Percentiles rank a stretch among this genome's conserved stretches.
Conservation (phyloP, 2,113 vertebrate species). For the Pachyramphus minor region DNA sequence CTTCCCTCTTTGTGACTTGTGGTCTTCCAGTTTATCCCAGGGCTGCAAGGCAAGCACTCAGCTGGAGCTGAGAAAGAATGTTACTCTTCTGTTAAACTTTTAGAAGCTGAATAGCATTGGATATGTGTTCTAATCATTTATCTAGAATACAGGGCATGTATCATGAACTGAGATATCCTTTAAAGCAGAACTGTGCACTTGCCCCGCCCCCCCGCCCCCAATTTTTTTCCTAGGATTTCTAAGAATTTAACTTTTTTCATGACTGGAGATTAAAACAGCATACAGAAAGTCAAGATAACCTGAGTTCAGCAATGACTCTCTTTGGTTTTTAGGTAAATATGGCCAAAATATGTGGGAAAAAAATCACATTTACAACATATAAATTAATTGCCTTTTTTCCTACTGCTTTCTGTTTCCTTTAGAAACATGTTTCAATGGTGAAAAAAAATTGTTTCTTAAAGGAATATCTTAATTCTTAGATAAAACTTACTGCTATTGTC, state of each 20-base stretch:
- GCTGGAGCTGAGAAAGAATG: background rate
- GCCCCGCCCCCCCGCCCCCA: no score
- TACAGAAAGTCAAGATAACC: background rate
- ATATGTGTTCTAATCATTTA: background rate
- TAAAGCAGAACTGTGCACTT: background rate
- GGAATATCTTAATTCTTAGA: background rate
- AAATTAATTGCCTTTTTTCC: background rate
- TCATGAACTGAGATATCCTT: background rate
- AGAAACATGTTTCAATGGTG: background rate
- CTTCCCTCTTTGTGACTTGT: background rate
- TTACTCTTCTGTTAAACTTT: background rate
- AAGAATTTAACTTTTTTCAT: background rate
- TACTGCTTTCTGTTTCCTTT: background rate
- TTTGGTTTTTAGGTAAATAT: background rate
- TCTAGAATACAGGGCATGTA: background rate
- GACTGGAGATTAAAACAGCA: background rate
- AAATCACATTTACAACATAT: background rate
- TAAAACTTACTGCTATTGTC: background rate
- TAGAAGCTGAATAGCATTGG: background rate
- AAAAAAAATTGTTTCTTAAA: background rate
- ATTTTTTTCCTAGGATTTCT: background rate
- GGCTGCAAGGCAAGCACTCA: background rate
- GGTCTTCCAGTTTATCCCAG: background rate
- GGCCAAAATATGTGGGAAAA: background rate
- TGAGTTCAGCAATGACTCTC: background rate